Evolutionary conservation across 2,797 vertebrate genomes (phyloP), one percentile per base, ranked within the genome.

Genomic region (Peromyscus eremicus): DNA sequence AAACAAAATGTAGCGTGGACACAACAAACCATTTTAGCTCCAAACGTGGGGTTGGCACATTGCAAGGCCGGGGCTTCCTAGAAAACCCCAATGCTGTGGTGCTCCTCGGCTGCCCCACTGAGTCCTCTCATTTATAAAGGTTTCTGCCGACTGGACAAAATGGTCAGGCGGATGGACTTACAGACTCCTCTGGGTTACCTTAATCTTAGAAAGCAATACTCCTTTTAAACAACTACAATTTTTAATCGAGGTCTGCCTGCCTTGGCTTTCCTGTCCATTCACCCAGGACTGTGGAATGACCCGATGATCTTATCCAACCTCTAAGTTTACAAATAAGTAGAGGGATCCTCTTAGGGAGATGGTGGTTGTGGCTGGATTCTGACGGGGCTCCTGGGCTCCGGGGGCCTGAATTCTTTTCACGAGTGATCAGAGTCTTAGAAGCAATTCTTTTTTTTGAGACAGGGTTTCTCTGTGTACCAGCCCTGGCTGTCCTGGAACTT

Each of bases 261-360:
- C 73, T 79, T 88, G 86, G 19, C 64, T 62, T 91, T 46, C 6
- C 66, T 93, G 90, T 55, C 68, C 66, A 68, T 96, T 82, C 91
- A 52, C 60, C n/a, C 60, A 77, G 70, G 76, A 86, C 37, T 81
- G 17, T 73, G 71, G 81, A 86, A 46, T 91, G 73, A 81, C 91
- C 94, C 37, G 40, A 70, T 82, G 27, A 81, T 57, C 57, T 89
- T 43, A 91, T 79, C 55, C 75, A 87, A 46, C 21, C 55, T 76
- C 37, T 91, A n/a, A 14, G 89, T 96, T 95, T 94, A 87, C 25
- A 95, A 49, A 64, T 57, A 64, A 88, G 80, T 27, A 94, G 79
- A 87, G 79, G 75, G 57, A 57, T n/a, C 4, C 40, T 80, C 40
- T 37, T 66, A 52, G 29, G 70, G 81, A 75, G 71, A 73, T 92